Base-by-base conservation (phyloP, 1,140 invertebrate species). In the Neelides sp. region DNA sequence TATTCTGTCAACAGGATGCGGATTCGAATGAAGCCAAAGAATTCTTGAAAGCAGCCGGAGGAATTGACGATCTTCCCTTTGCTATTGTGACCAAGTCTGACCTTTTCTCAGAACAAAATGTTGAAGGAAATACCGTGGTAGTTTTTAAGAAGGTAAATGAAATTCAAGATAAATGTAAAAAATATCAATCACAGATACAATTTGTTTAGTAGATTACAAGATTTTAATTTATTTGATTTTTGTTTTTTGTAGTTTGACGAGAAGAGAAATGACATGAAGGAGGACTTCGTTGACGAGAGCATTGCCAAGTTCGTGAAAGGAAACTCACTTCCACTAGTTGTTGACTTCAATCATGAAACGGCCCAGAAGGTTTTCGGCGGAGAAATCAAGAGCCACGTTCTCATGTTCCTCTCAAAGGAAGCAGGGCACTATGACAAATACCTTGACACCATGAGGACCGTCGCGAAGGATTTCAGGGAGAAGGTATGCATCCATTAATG, bases 351-450 rank as follows among this genome's bases (percentile, higher is more conserved):
- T 58, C 92, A 95, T 62, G 86, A 95, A 68, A 95, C 88, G 27
- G 95, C 92, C 4, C 80, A 85, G 59, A 97, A 97, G 70, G 95
- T 99, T 67, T 99, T 99, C 68, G 89, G 90, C 60, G 95, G 95
- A 58, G 86, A 94, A 49, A 87, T 98, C 66, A 97, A 97, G 71
- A 86, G 80, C 57, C 96, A 99, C 67, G 76, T 97, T 51, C 75
- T 99, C 40, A 66, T 98, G 43, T 98, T 99, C 76, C 71, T 96
- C 39, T 91, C 86, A 63, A 92, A 95, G 71, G 78, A 84, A 64
- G 77, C 76, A 56, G 86, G 84, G 39, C 77, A 87, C 58, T 87
- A 79, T 65, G 83, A 90, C 23, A 78, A 80, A 55, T 77, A 82
- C 61, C 70, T 85, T 17, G 80, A 89, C 39, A 76, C 74, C 7